These are phyloP conservation scores for Metalampra italica DNA, from an alignment of 2,888 invertebrate species.

Conservation along the genomic window DNA sequence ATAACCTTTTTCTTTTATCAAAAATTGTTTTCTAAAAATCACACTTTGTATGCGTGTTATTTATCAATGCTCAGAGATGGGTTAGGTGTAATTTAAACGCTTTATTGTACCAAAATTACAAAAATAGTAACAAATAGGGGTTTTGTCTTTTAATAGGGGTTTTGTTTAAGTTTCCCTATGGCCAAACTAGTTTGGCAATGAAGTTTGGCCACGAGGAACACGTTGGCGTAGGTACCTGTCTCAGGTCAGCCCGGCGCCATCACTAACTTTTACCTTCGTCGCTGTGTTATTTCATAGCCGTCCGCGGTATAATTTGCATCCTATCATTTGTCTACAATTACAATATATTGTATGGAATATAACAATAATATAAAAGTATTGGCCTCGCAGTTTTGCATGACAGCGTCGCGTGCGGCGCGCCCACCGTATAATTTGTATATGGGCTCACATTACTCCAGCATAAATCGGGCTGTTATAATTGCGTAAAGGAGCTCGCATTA, in stretches of 20 bases:
- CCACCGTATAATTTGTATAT: conserved; percentile 37
- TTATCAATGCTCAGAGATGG: not conserved
- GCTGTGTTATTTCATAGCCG: too few species aligned
- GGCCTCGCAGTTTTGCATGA: conserved; percentile 27
- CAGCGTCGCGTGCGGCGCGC: conserved; percentile 42
- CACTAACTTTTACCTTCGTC: too few species aligned
- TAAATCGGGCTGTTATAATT: conserved; percentile 58
- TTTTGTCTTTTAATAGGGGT: too few species aligned
- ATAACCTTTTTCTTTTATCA: conserved; percentile 18
- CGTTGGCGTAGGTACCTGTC: too few species aligned
- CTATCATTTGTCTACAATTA: not conserved
- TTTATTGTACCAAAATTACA: not conserved
- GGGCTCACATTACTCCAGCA: conserved; percentile 14
- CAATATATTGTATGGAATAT: not conserved
- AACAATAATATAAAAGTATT: not conserved
- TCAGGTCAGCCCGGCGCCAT: too few species aligned
- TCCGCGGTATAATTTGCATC: too few species aligned
- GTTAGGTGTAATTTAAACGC: not conserved
- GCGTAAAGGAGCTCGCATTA: conserved; percentile 45
- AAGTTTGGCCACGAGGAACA: too few species aligned
- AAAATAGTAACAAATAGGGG: too few species aligned
- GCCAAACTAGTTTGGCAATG: too few species aligned
- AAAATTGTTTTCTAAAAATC: conserved; percentile 14
- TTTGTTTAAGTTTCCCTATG: too few species aligned
- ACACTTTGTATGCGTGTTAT: too few species aligned